Base-by-base conservation (phyloP, 2,113 vertebrate species). In the Labeo catla region DNA sequence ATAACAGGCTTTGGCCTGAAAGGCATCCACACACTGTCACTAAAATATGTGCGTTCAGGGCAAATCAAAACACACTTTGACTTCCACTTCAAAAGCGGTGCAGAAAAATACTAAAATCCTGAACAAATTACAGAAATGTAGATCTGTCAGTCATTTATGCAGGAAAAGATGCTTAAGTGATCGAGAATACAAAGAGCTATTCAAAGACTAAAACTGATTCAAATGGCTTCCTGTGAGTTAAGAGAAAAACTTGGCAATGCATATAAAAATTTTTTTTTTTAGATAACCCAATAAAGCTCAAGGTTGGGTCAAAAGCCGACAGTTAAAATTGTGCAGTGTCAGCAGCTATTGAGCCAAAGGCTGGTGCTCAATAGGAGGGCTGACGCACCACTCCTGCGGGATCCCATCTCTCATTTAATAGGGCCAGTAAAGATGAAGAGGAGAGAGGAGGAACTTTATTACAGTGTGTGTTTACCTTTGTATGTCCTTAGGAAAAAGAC, bases 381-480 rank as follows among this genome's bases (percentile, higher is more conserved):
- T 12, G 85, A 61, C 68, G 47, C 78, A 72, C 66, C 36, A 86
- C 92, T 90, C 88, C 83, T 10, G 88, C 90, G 90, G 86, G 92
- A 79, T 89, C 85, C 87, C 81, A 85, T 84, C 87, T 89, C 77
- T 72, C 83, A 87, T 91, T 93, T 93, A 92, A 92, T 91, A 90
- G 84, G 87, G 88, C 89, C 89, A 89, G 91, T 91, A 92, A 92
- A 88, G 87, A 92, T 21, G 3, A 88, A 79, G 66, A 88, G 86
- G 85, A 87, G 90, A 91, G 86, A 90, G 90, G 87, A 93, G 86
- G 90, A 85, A 83, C 87, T 90, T 92, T 91, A 92, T 92, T 90
- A 92, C 6, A 28, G 43, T 49, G 8, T 0, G 4, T 72, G 8
- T 72, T 49, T 76, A 49, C 72, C 45, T n/a, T 49, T 76, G 21